Percentiles rank a stretch among this genome's conserved stretches.
Conservation (phyloP, 2,797 vertebrate genomes). For the Myotis vivesi region DNA sequence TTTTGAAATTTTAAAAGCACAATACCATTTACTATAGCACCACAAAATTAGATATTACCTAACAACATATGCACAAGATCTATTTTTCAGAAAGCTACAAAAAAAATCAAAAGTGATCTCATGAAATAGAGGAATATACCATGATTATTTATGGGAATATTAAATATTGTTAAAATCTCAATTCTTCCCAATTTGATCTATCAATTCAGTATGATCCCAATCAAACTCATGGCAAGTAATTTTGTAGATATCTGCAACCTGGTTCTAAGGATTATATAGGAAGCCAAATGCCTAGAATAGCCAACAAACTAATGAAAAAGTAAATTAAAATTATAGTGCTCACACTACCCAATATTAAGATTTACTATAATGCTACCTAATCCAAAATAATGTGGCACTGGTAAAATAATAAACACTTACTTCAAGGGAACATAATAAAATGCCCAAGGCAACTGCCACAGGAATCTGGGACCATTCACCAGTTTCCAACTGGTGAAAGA, state of each 20-base stretch:
- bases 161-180: neutral
- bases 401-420: neutral
- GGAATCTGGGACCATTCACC: neutral
- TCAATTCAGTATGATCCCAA: neutral
- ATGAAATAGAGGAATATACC: neutral
- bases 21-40: neutral
- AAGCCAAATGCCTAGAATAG: neutral
- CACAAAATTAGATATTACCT: neutral
- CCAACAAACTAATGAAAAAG: neutral
- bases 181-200: neutral
- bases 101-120: neutral
- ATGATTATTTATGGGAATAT: neutral
- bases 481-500: neutral
- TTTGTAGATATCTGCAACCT: neutral
- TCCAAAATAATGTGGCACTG: neutral
- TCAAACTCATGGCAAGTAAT: neutral
- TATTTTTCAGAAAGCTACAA: neutral
- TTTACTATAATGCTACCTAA: neutral
- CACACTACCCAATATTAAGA: neutral
- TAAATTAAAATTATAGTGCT: neutral
- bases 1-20: neutral
- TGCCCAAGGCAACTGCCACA: neutral
- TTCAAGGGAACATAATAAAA: neutral
- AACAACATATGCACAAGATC: neutral
- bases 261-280: neutral